Evolutionary conservation across 2,113 vertebrate genomes (phyloP).

Genomic region (Pseudopipra pipra): DNA sequence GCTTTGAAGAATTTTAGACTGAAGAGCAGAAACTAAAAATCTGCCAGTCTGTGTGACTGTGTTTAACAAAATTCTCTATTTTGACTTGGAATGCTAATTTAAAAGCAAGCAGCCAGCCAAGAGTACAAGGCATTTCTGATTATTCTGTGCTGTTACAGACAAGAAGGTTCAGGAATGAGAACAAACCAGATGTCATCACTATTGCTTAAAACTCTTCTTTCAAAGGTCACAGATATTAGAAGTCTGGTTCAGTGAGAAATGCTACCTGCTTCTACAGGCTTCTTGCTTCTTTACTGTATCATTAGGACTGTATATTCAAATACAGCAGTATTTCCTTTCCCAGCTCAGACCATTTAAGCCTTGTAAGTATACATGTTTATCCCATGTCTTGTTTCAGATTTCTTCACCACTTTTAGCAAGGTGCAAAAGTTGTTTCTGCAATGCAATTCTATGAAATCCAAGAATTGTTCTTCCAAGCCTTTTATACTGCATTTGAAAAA

Average conservation of each 20-base stretch:
- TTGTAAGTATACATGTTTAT: not conserved
- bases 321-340: not conserved
- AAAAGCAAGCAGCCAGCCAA: constrained; percentile 12
- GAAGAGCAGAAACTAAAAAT: not conserved
- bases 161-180: not conserved
- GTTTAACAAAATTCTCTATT: constrained; percentile 3
- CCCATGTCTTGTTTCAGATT: not conserved
- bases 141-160: not conserved
- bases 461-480: not conserved
- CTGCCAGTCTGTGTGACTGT: not conserved
- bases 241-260: not conserved
- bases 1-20: constrained; percentile 8
- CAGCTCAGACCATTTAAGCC: not conserved
- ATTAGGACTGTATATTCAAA: not conserved
- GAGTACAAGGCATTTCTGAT: not conserved
- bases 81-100: constrained; percentile 4
- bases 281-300: not conserved
- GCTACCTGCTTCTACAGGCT: not conserved
- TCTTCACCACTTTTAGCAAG: not conserved
- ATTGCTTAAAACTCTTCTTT: not conserved
- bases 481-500: not conserved
- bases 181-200: not conserved
- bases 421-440: not conserved
- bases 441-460: not conserved
- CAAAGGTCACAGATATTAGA: not conserved